These are phyloP conservation scores for Theristicus caerulescens DNA, from an alignment of 2,113 vertebrate species.

Conservation along the genomic window DNA sequence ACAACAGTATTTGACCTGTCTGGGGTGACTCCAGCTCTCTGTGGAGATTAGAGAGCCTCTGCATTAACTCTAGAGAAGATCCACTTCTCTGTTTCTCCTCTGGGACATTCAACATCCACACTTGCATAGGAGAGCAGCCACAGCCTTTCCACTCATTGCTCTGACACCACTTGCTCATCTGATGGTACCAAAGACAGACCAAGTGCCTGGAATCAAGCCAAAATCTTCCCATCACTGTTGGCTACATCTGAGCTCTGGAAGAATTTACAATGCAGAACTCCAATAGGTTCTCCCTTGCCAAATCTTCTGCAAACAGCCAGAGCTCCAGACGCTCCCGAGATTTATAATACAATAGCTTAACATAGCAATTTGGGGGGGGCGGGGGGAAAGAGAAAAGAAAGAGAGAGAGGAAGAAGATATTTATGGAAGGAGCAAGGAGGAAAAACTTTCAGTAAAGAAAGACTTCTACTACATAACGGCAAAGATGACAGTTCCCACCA, in stretches of 20 bases:
- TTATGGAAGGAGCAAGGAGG: not conserved
- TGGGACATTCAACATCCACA: not conserved
- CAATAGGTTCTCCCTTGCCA: not conserved
- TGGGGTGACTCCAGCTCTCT: not conserved
- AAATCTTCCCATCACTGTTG: not conserved
- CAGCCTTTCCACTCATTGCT: not conserved
- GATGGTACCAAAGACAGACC: rapidly evolving
- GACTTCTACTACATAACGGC: not conserved
- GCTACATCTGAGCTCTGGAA: not conserved
- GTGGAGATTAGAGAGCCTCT: not conserved
- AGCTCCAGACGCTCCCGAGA: not conserved
- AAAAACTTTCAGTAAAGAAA: not conserved
- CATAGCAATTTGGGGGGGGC: not conserved
- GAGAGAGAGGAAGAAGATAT: not conserved
- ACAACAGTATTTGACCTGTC: not conserved
- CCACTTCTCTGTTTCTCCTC: not conserved
- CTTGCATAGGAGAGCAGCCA: not conserved
- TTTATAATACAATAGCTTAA: not conserved
- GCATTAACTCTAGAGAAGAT: not conserved
- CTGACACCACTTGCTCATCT: not conserved
- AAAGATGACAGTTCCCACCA: not conserved
- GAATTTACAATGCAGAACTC: not conserved
- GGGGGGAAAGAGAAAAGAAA: no score
- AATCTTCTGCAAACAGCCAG: not conserved
- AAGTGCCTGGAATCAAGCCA: not conserved